Conservation (phyloP, 2,888 invertebrate species). For the Drosophila barbarae region DNA sequence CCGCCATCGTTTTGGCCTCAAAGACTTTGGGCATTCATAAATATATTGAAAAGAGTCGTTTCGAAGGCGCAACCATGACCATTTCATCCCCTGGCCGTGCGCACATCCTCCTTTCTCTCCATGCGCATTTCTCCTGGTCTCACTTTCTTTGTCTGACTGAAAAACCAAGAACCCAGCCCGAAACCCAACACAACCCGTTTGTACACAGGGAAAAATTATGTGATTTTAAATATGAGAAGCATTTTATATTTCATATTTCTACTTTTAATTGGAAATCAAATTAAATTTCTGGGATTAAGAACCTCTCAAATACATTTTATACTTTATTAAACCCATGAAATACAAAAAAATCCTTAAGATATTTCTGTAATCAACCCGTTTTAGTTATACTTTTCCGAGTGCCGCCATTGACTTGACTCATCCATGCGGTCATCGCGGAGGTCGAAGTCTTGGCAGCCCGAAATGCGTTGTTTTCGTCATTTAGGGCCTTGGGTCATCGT, state of each 20-base stretch:
- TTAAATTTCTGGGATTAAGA: not conserved
- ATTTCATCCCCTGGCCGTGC: conserved; percentile 47
- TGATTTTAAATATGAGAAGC: fast-evolving
- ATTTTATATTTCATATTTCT: not conserved
- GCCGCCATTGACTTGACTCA: conserved; percentile 52
- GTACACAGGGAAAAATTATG: not conserved
- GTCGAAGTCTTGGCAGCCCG: conserved; percentile 38
- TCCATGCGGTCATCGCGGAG: conserved; percentile 50
- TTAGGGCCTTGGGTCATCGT: conserved; percentile 39
- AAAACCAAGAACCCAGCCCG: conserved; percentile 2
- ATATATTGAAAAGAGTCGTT: conserved; percentile 57
- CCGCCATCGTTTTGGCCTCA: conserved; percentile 42
- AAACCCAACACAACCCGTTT: conserved; percentile 21
- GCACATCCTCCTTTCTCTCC: conserved; percentile 22
- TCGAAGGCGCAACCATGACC: conserved; percentile 36
- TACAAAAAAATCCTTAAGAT: fast-evolving
- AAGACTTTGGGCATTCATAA: conserved; percentile 46
- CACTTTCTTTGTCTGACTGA: conserved; percentile 33
- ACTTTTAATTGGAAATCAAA: too few species aligned
- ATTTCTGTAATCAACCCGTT: not conserved
- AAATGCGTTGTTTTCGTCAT: conserved; percentile 53
- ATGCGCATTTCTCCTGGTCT: conserved; percentile 39
- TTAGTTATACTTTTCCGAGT: conserved; percentile 3
- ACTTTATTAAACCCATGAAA: not conserved
- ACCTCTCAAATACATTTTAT: not conserved